Conservation (phyloP, 2,888 invertebrate genomes). For the Panzeria rudis region DNA sequence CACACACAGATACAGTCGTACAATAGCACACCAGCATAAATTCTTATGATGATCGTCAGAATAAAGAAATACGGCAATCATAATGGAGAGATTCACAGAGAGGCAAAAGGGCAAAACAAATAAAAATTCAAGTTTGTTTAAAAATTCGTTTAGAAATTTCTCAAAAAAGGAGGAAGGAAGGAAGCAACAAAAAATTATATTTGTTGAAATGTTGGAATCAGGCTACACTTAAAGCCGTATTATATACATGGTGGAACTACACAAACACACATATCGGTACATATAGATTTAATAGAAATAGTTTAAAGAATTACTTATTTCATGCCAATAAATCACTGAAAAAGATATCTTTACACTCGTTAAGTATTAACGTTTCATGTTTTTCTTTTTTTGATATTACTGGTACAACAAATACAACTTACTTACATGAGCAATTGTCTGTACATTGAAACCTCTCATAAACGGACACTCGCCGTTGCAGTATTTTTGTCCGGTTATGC, state of each 20-base stretch:
- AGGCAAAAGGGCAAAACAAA: not conserved
- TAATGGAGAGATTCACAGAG: not conserved
- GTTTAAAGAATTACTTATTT: slow-evolving; percentile 51
- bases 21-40: slow-evolving; percentile 10
- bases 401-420: slow-evolving; percentile 23
- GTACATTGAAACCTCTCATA: too few species aligned
- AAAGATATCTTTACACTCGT: slow-evolving; percentile 55
- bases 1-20: too few species aligned
- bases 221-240: not conserved
- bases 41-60: slow-evolving; percentile 21
- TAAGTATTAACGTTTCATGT: slow-evolving; percentile 52
- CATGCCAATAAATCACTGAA: slow-evolving; percentile 61
- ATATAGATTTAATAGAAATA: slow-evolving; percentile 19
- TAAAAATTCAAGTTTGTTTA: slow-evolving; percentile 36
- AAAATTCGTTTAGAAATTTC: slow-evolving; percentile 36
- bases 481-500: too few species aligned
- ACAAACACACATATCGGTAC: not conserved
- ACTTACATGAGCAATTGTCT: not conserved
- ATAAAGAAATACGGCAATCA: not conserved
- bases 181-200: slow-evolving; percentile 25
- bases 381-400: slow-evolving; percentile 7
- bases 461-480: too few species aligned
- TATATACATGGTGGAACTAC: not conserved
- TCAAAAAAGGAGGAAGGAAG: not conserved
- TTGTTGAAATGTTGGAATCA: slow-evolving; percentile 38